A percentile compares a stretch with the other conserved stretches of the same genome.
These are phyloP conservation scores for Hoplias malabaricus DNA, from an alignment of 2,113 vertebrate genomes.

Conservation along the genomic window DNA sequence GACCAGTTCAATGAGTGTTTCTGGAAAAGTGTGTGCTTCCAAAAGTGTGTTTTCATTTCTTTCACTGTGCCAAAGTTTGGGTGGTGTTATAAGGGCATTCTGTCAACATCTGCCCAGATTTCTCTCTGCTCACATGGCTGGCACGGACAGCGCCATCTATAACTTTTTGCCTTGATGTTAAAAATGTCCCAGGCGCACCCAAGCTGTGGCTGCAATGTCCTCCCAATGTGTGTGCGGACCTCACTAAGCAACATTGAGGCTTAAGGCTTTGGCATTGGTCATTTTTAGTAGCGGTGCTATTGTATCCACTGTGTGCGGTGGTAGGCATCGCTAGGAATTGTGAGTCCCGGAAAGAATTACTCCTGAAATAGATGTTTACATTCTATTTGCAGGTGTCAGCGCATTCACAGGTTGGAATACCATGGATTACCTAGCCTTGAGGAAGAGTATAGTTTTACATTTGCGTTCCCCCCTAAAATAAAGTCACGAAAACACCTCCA, in stretches of 20 bases:
- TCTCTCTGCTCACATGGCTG: constrained; percentile 17
- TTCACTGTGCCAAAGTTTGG: background rate
- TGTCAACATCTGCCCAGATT: background rate
- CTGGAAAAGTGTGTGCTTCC: background rate
- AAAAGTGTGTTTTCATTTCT: background rate
- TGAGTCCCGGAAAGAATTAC: background rate
- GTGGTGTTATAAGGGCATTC: background rate
- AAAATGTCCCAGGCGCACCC: constrained; percentile 19
- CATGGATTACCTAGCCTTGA: background rate
- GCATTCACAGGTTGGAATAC: background rate
- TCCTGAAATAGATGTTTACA: constrained; percentile 18
- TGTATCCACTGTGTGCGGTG: constrained; percentile 2
- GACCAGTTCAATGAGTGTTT: background rate
- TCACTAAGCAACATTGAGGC: background rate
- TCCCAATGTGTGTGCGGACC: background rate
- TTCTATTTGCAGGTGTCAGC: background rate
- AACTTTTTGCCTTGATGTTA: constrained; percentile 6
- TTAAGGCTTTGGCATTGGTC: background rate
- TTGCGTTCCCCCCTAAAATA: background rate
- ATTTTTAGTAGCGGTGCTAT: constrained; percentile 20
- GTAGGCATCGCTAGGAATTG: background rate
- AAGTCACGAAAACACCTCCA: background rate
- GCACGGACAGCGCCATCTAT: constrained; percentile 5
- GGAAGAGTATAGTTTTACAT: background rate
- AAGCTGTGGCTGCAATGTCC: background rate